Evolutionary conservation across 1,140 invertebrate genomes (phyloP), one percentile per base, ranked within the genome.

Genomic region (Frieseomelitta varia): DNA sequence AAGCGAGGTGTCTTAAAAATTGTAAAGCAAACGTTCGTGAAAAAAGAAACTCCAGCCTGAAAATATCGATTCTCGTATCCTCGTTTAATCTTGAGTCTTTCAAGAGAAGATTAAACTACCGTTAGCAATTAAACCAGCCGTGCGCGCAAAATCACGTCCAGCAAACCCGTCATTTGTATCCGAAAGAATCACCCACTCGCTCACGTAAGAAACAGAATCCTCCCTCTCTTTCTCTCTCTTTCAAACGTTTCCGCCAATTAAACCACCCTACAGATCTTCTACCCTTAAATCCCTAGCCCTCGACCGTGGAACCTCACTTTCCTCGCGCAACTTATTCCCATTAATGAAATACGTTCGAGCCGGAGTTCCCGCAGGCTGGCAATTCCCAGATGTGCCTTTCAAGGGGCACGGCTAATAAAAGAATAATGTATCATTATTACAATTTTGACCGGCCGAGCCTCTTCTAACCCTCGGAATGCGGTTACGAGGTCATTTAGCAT

Each of bases 401-500:
- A 87, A 81, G 27, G 89, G 67, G 21, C 24, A 79, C 79, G 87
- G 92, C 92, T 91, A 93, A 93, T 92, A 92, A 92, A 91, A 91
- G 89, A 92, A 90, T 79, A 10, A 47, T 39, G 6, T 47, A 47
- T 47, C 39, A 47, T 47, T 39, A 56, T 87, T 87, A 86, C 90
- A 92, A 92, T 93, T 90, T 91, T 87, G 73, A 87, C 82, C 87
- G 86, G 17, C 58, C 30, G 24, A 81, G 79, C 78, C 78, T 84
- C 88, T 86, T 90, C 92, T 47, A 47, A 47, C 6, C 0, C 10
- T 47, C 8, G 39, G 39, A 47, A 47, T 8, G 39, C 39, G 39
- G 39, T 47, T 8, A 11, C 39, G 39, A 0, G 39, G 39, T 47
- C 39, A 47, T 47, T 47, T 47, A 47, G 39, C 39, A 47, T 30